Conservation (phyloP, 2,113 vertebrate species). For the Pituophis catenifer region DNA sequence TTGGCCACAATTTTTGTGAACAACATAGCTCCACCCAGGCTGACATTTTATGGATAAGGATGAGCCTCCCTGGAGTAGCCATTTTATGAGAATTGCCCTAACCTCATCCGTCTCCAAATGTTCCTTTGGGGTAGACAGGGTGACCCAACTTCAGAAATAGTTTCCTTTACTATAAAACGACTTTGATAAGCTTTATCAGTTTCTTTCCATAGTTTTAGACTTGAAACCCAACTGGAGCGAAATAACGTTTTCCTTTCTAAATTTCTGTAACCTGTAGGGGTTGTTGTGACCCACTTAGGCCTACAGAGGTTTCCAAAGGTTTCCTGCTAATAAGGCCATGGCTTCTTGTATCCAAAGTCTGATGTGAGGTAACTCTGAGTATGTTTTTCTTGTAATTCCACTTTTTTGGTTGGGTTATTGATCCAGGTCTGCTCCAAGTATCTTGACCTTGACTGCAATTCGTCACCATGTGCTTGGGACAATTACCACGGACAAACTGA, state of each 20-base stretch:
- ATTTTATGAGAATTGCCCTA: neutral
- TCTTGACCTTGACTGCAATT: conserved; percentile 92
- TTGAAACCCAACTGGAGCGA: neutral
- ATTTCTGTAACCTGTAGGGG: neutral
- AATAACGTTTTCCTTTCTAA: neutral
- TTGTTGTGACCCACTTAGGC: neutral
- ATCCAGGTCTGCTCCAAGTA: conserved; percentile 89
- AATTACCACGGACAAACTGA: conserved; percentile 89
- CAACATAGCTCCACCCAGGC: neutral
- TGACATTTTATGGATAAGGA: neutral
- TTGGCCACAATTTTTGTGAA: neutral
- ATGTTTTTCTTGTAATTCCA: neutral
- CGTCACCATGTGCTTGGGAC: conserved; percentile 94
- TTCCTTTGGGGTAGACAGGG: neutral
- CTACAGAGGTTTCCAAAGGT: neutral
- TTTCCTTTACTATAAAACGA: neutral
- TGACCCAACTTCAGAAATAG: neutral
- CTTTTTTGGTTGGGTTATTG: conserved; percentile 20
- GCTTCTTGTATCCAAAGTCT: neutral
- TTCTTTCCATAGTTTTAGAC: neutral
- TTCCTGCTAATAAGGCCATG: neutral
- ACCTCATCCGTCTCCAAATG: neutral
- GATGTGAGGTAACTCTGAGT: too few relatives aligned
- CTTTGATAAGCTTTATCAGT: neutral
- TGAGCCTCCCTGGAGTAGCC: neutral